These are phyloP conservation scores for Alentia gelatinosa DNA, from an alignment of 2,888 invertebrate species.

Conservation along the genomic window DNA sequence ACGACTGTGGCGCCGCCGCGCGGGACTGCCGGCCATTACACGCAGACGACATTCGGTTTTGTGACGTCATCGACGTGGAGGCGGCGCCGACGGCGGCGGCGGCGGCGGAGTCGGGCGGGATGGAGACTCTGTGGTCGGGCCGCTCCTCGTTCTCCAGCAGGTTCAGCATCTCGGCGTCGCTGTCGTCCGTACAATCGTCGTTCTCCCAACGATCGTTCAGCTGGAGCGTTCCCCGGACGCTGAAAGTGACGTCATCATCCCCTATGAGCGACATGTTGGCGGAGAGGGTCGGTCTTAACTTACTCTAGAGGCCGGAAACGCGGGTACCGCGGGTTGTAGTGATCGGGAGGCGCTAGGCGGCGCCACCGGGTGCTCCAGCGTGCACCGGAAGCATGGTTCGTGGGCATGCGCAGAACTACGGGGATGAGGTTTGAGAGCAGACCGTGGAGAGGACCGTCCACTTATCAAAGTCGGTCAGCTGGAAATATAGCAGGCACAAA, in stretches of 20 bases:
- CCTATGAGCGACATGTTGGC: background rate
- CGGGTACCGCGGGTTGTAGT: no score
- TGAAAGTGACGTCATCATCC: background rate
- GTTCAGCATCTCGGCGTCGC: background rate
- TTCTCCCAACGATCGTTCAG: background rate
- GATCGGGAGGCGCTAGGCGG: no score
- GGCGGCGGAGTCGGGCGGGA: background rate
- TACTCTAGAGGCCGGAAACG: no score
- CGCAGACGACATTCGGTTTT: background rate
- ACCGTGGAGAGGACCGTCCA: no score
- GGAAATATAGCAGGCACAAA: no score
- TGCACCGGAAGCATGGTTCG: no score
- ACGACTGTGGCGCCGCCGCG: background rate
- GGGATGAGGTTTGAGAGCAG: no score
- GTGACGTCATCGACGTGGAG: background rate
- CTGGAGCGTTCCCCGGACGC: background rate
- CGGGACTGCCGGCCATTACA: background rate
- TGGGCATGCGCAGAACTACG: no score
- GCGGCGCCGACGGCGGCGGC: background rate
- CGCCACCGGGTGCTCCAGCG: no score
- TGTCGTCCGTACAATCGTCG: background rate
- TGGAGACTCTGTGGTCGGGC: background rate
- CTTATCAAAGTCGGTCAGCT: no score
- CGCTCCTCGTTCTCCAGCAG: background rate
- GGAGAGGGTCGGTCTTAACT: no score